Base-by-base conservation (phyloP, 2,888 invertebrate genomes). In the Morinoia aosen region DNA sequence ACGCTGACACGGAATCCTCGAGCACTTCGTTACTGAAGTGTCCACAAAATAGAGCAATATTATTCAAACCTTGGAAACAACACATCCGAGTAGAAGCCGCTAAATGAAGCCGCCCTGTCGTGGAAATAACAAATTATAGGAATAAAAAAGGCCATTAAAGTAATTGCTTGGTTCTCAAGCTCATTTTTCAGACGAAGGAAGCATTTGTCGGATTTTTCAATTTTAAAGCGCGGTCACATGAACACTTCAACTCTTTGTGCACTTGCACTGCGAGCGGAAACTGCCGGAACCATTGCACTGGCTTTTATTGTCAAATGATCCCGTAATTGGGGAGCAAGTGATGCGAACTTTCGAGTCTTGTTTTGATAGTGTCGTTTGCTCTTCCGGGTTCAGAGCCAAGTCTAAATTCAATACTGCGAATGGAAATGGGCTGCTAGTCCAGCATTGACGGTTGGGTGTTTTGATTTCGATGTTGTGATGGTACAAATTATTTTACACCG, bases 401-500 rank as follows among this genome's bases (percentile, higher is more conserved):
- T 76, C 76, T 33, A 76, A 76, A 33, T 76, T 76, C 76, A 76
- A 76, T 76, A 76, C 76, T 76, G 76, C 76, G 61, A 76, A 76
- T 33, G 76, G 76, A 76, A 76, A 33, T 33, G 33, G 25, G 33
- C 76, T 76, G 33, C 25, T 76, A 76, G 33, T 76, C 33, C 25
- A 25, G 76, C 25, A 19, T 76, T 33, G 33, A 76, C 25, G 10
- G 25, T 76, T 2, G 7, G 12, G 25, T 33, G 76, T 76, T 76
- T 76, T 76, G 76, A 33, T 76, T 76, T 76, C 33, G 25, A 19
- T 76, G 12, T 61, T 61, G 76, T 76, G 76, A 16, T 76, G 8
- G 76, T 33, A 14, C 1, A 76, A 76, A 76, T 7, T 76, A 33
- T 25, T 76, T 76, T 76, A 33, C 25, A 33, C 2, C 25, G 25